Evolutionary conservation across 2,888 invertebrate species (phyloP).

Genomic region (Mellilla xanthometata): DNA sequence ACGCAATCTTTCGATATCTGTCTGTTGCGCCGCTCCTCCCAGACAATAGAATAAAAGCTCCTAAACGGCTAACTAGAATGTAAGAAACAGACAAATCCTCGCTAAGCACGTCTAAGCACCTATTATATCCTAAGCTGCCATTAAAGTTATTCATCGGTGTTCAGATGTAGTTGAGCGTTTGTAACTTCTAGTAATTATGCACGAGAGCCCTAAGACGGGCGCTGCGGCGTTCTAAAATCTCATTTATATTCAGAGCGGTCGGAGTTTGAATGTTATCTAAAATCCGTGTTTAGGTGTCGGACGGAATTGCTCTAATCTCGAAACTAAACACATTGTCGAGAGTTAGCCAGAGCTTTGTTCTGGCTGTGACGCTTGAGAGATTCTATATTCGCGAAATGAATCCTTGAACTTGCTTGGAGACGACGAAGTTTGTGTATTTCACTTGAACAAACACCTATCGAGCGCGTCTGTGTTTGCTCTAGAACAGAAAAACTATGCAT

Average conservation of each 20-base stretch:
- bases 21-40: conserved; percentile 26
- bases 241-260: conserved; percentile 81
- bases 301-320: conserved; percentile 77
- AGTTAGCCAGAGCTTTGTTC: conserved; percentile 73
- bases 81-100: conserved; percentile 32
- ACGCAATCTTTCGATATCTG: conserved; percentile 56
- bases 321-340: conserved; percentile 81
- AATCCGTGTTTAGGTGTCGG: conserved; percentile 82
- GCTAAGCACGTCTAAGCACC: conserved; percentile 23
- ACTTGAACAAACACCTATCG: conserved; percentile 37
- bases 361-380: conserved; percentile 46
- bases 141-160: conserved; percentile 61
- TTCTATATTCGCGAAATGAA: conserved; percentile 52
- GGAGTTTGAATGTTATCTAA: conserved; percentile 81
- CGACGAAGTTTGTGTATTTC: conserved; percentile 37
- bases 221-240: conserved; percentile 71
- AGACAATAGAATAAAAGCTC: conserved; percentile 24
- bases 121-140: conserved; percentile 49
- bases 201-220: conserved; percentile 69
- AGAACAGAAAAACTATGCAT: conserved; percentile 30
- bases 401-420: conserved; percentile 42
- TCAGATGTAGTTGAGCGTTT: conserved; percentile 58
- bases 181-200: conserved; percentile 73
- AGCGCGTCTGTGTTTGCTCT: conserved; percentile 35
- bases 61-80: conserved; percentile 26